Evolutionary conservation across 2,113 vertebrate genomes (phyloP).

Genomic region (Myxocyprinus asiaticus): DNA sequence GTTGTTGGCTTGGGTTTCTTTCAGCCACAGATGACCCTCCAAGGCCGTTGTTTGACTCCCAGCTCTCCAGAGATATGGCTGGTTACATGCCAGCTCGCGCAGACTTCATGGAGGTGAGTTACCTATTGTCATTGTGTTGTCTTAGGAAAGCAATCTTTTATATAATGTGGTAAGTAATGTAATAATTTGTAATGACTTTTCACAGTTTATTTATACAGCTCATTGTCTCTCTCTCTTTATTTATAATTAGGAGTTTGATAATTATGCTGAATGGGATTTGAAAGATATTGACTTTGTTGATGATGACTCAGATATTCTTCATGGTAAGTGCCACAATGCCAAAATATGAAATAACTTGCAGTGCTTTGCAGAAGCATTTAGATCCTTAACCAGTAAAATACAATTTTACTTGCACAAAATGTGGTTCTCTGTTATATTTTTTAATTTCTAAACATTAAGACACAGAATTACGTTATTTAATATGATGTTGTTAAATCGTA

Average conservation of each 20-base stretch:
- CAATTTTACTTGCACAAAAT: too few relatives aligned
- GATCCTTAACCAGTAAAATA: not conserved
- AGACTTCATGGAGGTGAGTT: constrained; percentile 93
- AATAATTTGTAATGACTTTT: not conserved
- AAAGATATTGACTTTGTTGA: constrained; percentile 99
- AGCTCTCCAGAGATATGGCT: constrained; percentile 96
- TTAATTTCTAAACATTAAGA: too few relatives aligned
- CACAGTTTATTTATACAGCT: not conserved
- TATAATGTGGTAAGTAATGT: too few relatives aligned
- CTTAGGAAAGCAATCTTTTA: not conserved
- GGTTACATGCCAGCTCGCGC: constrained; percentile 99
- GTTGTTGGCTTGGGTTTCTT: constrained; percentile 43
- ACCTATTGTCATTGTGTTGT: not conserved
- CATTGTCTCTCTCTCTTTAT: constrained; percentile 15
- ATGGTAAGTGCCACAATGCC: constrained; percentile 75
- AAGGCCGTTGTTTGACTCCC: constrained; percentile 90
- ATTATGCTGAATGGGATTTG: constrained; percentile 98
- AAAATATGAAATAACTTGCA: not conserved
- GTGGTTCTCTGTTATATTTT: not conserved
- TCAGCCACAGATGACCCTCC: constrained; percentile 93
- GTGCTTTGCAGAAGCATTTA: not conserved
- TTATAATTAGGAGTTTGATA: constrained; percentile 91
- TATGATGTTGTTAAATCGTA: too few relatives aligned
- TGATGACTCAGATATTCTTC: constrained; percentile 96
- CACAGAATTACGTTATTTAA: too few relatives aligned